Base-by-base conservation (phyloP, 2,888 invertebrate species). In the Gortyna flavago region DNA sequence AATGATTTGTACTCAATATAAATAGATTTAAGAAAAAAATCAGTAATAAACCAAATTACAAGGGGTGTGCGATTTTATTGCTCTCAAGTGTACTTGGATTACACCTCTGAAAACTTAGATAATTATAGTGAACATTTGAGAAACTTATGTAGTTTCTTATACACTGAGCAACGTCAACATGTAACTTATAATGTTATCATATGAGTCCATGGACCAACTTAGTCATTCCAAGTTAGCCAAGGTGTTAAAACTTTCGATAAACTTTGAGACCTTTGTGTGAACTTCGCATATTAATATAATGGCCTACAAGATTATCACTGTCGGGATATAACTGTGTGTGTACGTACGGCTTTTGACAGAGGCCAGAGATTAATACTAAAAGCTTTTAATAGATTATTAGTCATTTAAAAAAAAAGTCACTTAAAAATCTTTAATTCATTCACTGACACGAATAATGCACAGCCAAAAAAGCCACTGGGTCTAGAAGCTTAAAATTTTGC, bases 141-240 rank as follows among this genome's bases (percentile, higher is more conserved):
- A 44, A 68, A 75, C 51, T 84, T 71, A 51, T 32, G 25, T 71
- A 73, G 74, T 77, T 85, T 62, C 48, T 70, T 72, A 32, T 29
- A 44, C 35, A 83, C 62, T 32, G 67, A 86, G 79, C 79, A 78
- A 79, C 77, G 79, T 87, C 83, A 78, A 84, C 78, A 83, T 80
- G 74, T 88, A 69, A 87, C 84, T 78, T 75, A 21, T 77, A 54
- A 87, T 87, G 81, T 89, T 89, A 87, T 86, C 77, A 73, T 72
- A 84, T 78, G 83, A 86, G 82, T 88, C 85, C 83, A 88, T 82
- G 84, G 81, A 80, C 85, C 73, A 91, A 91, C 86, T 91, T 90
- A 73, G 81, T 85, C 84, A 87, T 86, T 77, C 65, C 66, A 87
- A 85, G 81, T 89, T 85, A 67, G 66, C 51, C 61, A 61, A 79